Evolutionary conservation across 2,888 invertebrate species (phyloP).

Genomic region (Agrypnus murinus): DNA sequence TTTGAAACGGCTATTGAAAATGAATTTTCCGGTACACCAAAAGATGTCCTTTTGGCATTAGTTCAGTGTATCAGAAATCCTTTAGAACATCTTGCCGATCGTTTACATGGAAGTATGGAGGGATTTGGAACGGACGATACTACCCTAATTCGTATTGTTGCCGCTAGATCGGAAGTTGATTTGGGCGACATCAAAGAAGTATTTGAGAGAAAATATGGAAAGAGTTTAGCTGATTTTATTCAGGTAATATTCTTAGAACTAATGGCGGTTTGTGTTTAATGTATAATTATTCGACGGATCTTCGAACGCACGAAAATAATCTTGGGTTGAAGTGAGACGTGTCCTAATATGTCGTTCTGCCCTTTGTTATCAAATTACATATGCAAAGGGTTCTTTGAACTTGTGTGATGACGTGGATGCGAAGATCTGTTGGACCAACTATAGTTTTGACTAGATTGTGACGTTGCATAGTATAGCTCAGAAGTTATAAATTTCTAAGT

Average conservation of each 20-base stretch:
- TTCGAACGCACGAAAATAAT: too few relatives aligned
- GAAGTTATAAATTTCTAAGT: too few relatives aligned
- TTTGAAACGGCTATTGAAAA: slow-evolving; percentile 86
- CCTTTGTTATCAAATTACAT: too few relatives aligned
- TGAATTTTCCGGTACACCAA: slow-evolving; percentile 85
- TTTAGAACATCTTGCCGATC: slow-evolving; percentile 87
- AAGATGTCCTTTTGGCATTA: slow-evolving; percentile 86
- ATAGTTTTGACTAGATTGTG: too few relatives aligned
- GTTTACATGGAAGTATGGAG: slow-evolving; percentile 90
- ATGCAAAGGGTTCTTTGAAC: too few relatives aligned
- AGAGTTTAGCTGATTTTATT: slow-evolving; percentile 85
- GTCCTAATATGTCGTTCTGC: too few relatives aligned
- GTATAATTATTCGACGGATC: too few relatives aligned
- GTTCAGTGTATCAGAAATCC: slow-evolving; percentile 82
- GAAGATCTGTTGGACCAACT: too few relatives aligned
- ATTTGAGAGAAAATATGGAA: slow-evolving; percentile 83
- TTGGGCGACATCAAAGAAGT: slow-evolving; percentile 87
- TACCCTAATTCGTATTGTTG: slow-evolving; percentile 88
- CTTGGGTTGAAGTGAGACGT: too few relatives aligned
- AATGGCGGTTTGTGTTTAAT: too few relatives aligned
- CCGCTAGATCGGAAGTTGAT: slow-evolving; percentile 89
- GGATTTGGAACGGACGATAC: slow-evolving; percentile 92
- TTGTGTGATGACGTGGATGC: too few relatives aligned
- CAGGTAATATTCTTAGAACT: slow-evolving; percentile 80
- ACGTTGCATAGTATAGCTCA: too few relatives aligned